Percentiles rank a stretch among this genome's conserved stretches.
phyloP scores from a whole-genome alignment of 2,113 vertebrate species.

The Silurus glanis region DNA sequence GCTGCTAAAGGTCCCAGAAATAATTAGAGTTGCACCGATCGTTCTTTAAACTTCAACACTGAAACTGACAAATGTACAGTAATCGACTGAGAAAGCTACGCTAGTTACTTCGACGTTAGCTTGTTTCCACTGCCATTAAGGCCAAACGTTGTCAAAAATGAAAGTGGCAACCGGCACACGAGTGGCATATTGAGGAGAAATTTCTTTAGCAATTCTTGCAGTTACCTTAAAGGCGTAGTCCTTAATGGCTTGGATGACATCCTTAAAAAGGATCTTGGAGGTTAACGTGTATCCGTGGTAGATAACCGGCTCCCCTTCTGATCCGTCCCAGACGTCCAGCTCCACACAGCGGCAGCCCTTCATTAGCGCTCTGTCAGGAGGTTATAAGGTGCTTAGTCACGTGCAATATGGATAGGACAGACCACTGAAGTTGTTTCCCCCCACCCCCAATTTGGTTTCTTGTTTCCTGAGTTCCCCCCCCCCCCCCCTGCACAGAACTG shows the following conservation, averaged over 20 bases:
- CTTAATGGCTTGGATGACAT: slow-evolving; percentile 86
- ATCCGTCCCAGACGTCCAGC: slow-evolving; percentile 94
- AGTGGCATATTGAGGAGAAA: too few relatives aligned
- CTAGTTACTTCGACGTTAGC: not conserved
- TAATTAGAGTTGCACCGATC: not conserved
- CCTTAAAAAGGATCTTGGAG: slow-evolving; percentile 92
- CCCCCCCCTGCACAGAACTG: not conserved
- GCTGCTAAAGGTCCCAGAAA: too few relatives aligned
- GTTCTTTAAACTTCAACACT: too few relatives aligned
- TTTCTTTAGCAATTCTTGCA: not conserved
- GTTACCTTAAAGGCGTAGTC: slow-evolving; percentile 93
- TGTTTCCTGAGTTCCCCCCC: not conserved
- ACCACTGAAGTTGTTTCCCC: not conserved
- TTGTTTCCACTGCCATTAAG: not conserved
- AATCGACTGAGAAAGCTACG: not conserved
- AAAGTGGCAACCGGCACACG: not conserved
- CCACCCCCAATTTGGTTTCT: too few relatives aligned
- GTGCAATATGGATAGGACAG: not conserved
- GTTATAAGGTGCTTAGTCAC: not conserved
- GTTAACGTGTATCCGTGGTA: slow-evolving; percentile 97
- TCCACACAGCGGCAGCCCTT: slow-evolving; percentile 96
- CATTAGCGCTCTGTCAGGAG: slow-evolving; percentile 81
- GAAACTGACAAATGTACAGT: too few relatives aligned
- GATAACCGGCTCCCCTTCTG: slow-evolving; percentile 85
- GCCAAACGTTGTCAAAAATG: not conserved